These are phyloP conservation scores for Ephestia elutella DNA, from an alignment of 1,140 invertebrate genomes.

Conservation along the genomic window DNA sequence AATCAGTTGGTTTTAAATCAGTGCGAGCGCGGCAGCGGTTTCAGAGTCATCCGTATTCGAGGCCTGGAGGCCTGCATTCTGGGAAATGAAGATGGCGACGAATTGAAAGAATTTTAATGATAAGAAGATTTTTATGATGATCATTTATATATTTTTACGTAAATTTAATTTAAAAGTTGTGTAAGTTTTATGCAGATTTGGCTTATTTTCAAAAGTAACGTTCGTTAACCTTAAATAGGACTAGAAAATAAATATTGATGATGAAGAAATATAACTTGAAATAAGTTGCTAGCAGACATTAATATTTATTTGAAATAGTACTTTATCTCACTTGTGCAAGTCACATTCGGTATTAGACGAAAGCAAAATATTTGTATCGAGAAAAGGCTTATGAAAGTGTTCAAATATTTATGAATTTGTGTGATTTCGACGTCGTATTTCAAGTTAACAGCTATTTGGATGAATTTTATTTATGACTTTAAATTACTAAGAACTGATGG, in stretches of 20 bases:
- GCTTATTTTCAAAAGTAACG: no score
- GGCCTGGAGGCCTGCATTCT: conserved; percentile 21
- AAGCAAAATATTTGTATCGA: not conserved
- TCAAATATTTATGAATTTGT: not conserved
- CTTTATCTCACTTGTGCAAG: not conserved
- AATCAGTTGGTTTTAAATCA: conserved; percentile 60
- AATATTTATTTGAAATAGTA: not conserved
- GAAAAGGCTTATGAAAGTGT: not conserved
- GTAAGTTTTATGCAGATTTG: no score
- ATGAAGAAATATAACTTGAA: not conserved
- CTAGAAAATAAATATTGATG: no score
- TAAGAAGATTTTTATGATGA: no score
- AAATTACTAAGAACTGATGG: no score
- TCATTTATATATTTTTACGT: no score
- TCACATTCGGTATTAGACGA: not conserved
- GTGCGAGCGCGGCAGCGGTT: conserved; percentile 45
- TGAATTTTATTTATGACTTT: not conserved
- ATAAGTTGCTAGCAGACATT: not conserved
- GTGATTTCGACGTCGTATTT: not conserved
- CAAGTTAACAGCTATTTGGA: not conserved
- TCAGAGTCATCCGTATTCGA: conserved; percentile 46
- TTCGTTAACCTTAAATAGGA: no score
- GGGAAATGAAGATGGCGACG: conserved; percentile 6
- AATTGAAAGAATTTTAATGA: not conserved
- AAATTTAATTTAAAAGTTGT: no score